Percentiles rank a stretch among this genome's conserved stretches.
These are phyloP conservation scores for Deroptyus accipitrinus DNA, from an alignment of 2,113 vertebrate species.

Conservation along the genomic window DNA sequence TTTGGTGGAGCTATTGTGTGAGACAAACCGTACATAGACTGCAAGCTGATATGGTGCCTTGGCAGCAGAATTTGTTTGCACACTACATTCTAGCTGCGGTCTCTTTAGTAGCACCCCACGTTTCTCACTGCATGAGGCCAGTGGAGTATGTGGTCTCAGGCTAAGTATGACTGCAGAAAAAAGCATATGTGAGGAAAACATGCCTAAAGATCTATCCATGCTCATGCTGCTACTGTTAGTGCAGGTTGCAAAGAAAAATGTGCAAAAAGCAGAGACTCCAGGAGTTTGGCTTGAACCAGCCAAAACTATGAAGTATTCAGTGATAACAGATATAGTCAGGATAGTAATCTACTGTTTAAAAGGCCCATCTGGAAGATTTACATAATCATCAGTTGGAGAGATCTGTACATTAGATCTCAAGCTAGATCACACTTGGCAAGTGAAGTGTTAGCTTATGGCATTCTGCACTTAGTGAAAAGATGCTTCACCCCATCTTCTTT, in stretches of 20 bases:
- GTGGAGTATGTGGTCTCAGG: not conserved
- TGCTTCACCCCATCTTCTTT: not conserved
- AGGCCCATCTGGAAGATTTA: slow-evolving; percentile 3
- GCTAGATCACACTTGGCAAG: slow-evolving; percentile 3
- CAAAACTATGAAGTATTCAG: not conserved
- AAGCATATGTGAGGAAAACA: fast-evolving
- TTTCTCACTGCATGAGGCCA: not conserved
- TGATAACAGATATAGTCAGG: not conserved
- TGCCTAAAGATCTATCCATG: not conserved
- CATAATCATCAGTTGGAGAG: not conserved
- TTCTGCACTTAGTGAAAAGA: not conserved
- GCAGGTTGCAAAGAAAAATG: not conserved
- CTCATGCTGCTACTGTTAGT: not conserved
- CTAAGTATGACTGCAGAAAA: not conserved
- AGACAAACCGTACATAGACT: not conserved
- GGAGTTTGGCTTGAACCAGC: not conserved
- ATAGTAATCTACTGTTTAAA: not conserved
- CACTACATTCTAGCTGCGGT: not conserved
- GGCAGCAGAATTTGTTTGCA: not conserved
- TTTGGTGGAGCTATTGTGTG: not conserved
- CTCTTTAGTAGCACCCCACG: not conserved
- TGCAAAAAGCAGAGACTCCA: not conserved
- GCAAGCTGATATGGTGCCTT: not conserved
- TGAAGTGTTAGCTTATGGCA: not conserved
- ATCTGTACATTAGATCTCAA: not conserved